Conservation (phyloP, 2,797 vertebrate genomes). For the Pipistrellus kuhlii region DNA sequence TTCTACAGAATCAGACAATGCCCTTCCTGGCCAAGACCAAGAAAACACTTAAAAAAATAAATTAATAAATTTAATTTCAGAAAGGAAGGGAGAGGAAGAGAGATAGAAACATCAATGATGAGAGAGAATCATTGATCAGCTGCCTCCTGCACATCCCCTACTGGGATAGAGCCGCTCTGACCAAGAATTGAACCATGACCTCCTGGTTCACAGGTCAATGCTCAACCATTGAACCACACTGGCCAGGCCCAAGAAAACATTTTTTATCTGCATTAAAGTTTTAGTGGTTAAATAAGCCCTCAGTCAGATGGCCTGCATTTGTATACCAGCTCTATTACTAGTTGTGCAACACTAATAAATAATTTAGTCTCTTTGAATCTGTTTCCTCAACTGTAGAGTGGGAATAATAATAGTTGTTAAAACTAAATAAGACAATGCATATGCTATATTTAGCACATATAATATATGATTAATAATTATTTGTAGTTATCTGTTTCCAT, state of each 20-base stretch:
- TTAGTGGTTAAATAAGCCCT: not conserved
- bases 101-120: too few relatives aligned
- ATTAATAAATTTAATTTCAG: too few relatives aligned
- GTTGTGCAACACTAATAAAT: not conserved
- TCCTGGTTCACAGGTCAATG: too few relatives aligned
- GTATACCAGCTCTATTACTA: not conserved
- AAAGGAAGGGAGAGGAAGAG: too few relatives aligned
- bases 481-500: not conserved
- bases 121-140: too few relatives aligned
- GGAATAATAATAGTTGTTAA: not conserved
- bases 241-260: not conserved
- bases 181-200: too few relatives aligned
- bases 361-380: not conserved
- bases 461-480: not conserved
- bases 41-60: not conserved
- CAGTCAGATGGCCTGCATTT: not conserved
- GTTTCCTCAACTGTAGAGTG: constrained; percentile 13
- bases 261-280: not conserved
- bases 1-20: not conserved
- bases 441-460: not conserved
- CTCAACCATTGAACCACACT: not conserved
- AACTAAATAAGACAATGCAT: constrained; percentile 7
- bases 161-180: too few relatives aligned
- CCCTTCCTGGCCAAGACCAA: not conserved
- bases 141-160: too few relatives aligned